Evolutionary conservation across 2,113 vertebrate species (phyloP).

Genomic region (Apteryx owenii): DNA sequence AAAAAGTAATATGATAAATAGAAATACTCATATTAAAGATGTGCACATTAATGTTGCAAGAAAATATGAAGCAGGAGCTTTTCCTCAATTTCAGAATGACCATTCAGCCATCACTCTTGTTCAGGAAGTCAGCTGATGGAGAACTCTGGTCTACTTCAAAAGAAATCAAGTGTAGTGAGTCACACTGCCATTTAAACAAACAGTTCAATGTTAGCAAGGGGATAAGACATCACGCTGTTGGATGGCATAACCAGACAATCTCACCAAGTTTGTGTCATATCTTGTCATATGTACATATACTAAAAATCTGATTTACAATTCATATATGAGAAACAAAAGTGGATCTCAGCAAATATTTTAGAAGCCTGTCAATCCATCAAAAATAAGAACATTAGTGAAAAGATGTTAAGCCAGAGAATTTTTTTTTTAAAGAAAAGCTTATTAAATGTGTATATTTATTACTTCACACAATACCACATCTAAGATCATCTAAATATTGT

Average conservation of each 20-base stretch:
- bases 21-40: background rate
- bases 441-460: background rate
- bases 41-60: background rate
- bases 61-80: background rate
- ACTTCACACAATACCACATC: background rate
- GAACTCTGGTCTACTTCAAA: slow-evolving; percentile 11
- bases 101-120: background rate
- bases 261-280: background rate
- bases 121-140: slow-evolving; percentile 21
- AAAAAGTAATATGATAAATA: background rate
- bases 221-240: background rate
- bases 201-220: background rate
- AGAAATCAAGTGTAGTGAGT: background rate
- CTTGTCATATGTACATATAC: background rate
- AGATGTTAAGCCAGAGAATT: background rate
- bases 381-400: background rate
- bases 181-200: background rate
- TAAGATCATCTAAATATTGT: background rate
- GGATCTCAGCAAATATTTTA: background rate
- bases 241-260: background rate
- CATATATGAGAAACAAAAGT: background rate
- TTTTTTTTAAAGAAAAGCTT: background rate
- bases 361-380: background rate
- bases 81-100: slow-evolving; percentile 7
- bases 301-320: background rate